Conservation (phyloP, 2,888 invertebrate species). For the Cheilosia pagana region DNA sequence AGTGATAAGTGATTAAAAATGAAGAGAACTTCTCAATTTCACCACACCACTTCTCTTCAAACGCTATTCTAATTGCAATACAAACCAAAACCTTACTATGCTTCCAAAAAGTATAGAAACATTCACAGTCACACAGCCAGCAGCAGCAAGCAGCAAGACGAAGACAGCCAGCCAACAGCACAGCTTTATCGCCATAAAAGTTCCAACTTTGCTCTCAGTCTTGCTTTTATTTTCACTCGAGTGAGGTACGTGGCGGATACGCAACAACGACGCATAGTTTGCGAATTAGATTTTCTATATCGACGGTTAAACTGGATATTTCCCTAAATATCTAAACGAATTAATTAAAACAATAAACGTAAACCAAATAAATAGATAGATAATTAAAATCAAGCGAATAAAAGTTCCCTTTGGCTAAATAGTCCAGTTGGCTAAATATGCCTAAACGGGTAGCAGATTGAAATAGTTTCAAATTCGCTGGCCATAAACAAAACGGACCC, state of each 20-base stretch:
- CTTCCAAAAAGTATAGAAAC: too few relatives aligned
- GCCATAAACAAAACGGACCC: neutral
- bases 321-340: slow-evolving; percentile 52
- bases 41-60: neutral
- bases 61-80: neutral
- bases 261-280: slow-evolving; percentile 70
- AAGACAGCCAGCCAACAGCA: too few relatives aligned
- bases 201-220: slow-evolving; percentile 56
- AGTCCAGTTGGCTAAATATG: slow-evolving; percentile 36
- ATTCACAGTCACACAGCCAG: too few relatives aligned
- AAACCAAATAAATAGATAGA: slow-evolving; percentile 11
- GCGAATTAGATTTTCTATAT: slow-evolving; percentile 49
- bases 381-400: slow-evolving; percentile 63
- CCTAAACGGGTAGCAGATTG: slow-evolving; percentile 38
- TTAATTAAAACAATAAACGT: slow-evolving; percentile 44
- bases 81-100: too few relatives aligned
- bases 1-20: neutral
- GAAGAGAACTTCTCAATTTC: neutral
- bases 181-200: slow-evolving; percentile 11
- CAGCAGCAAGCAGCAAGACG: too few relatives aligned
- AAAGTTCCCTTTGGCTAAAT: slow-evolving; percentile 44
- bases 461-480: slow-evolving; percentile 22
- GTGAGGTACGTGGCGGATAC: slow-evolving; percentile 69
- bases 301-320: slow-evolving; percentile 52
- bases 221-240: slow-evolving; percentile 68